Base-by-base conservation (phyloP, 2,113 vertebrate genomes). In the Chascanopsetta lugubris region DNA sequence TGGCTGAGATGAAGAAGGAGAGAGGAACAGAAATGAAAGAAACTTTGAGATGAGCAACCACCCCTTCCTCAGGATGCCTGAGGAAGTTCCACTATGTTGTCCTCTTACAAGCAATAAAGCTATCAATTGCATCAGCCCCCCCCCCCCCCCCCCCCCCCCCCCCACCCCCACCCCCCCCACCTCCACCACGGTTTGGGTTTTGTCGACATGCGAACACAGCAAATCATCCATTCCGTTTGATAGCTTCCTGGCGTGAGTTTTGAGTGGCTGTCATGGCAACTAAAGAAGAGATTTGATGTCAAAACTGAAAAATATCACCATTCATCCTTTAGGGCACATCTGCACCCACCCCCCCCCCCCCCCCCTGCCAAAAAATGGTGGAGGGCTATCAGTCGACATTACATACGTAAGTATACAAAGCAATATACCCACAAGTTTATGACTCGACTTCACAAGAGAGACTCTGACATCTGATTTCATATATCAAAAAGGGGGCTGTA, bases 271-370 rank as follows among this genome's bases (percentile, higher is more conserved):
- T 87, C 87, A 85, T 21, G 3, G 68, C 69, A 87, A 84, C 69
- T 82, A 77, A 75, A 79, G 79, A 75, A 80, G 63, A 89, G 73
- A 87, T 86, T 86, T 86, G 53, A 71, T 82, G 84, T 87, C 85
- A 85, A 78, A 80, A 80, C 43, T 61, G 68, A 88, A 84, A 75
- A 15, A 77, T 85, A 83, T 79, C 77, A 82, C 48, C 60, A 55
- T 22, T 60, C 68, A 79, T 87, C 71, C 80, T 79, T 74, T 70
- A 85, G 63, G 60, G 54, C n/a, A n/a, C n/a, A n/a, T n/a, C n/a
- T n/a, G n/a, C n/a, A n/a, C n/a, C n/a, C n/a, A n/a, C n/a, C n/a
- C n/a, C n/a, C n/a, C n/a, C n/a, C n/a, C n/a, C n/a, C n/a, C n/a
- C n/a, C n/a, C n/a, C n/a, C n/a, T n/a, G n/a, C n/a, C n/a, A n/a